Conservation (phyloP, 2,113 vertebrate genomes). For the Charina bottae region DNA sequence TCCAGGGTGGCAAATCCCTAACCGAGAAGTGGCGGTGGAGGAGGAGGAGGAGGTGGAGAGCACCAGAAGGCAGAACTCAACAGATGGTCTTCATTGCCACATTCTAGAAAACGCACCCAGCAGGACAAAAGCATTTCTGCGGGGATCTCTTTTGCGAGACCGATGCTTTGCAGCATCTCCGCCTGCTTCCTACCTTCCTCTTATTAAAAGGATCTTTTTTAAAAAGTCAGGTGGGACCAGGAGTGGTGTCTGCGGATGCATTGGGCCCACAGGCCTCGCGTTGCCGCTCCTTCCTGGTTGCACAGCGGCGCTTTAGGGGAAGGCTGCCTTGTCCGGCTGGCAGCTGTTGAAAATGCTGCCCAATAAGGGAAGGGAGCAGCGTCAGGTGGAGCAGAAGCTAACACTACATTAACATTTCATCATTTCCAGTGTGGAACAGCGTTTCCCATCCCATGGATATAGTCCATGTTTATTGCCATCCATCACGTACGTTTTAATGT, state of each 20-base stretch:
- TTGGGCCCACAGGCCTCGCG: not conserved
- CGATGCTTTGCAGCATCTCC: not conserved
- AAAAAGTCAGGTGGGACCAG: not conserved
- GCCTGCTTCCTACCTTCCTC: not conserved
- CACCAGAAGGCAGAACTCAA: not conserved
- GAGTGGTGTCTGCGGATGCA: not conserved
- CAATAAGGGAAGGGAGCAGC: not conserved
- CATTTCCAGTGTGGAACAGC: not conserved
- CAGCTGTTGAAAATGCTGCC: not conserved
- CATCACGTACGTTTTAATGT: rapidly evolving
- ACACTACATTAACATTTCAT: not conserved
- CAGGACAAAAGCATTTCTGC: not conserved
- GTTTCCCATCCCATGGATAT: not conserved
- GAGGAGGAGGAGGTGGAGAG: not conserved
- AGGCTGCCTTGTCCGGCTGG: not conserved
- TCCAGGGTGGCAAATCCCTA: not conserved
- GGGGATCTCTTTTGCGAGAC: not conserved
- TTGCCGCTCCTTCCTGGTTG: not conserved
- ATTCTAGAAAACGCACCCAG: no score
- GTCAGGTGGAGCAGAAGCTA: not conserved
- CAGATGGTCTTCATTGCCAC: no score
- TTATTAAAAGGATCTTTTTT: not conserved
- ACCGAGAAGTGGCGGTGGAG: not conserved
- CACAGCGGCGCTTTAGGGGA: not conserved
- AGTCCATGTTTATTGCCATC: not conserved